Percentiles rank a stretch among this genome's conserved stretches.
These are phyloP conservation scores for Ophion ellenae DNA, from an alignment of 2,888 invertebrate genomes.

Conservation along the genomic window DNA sequence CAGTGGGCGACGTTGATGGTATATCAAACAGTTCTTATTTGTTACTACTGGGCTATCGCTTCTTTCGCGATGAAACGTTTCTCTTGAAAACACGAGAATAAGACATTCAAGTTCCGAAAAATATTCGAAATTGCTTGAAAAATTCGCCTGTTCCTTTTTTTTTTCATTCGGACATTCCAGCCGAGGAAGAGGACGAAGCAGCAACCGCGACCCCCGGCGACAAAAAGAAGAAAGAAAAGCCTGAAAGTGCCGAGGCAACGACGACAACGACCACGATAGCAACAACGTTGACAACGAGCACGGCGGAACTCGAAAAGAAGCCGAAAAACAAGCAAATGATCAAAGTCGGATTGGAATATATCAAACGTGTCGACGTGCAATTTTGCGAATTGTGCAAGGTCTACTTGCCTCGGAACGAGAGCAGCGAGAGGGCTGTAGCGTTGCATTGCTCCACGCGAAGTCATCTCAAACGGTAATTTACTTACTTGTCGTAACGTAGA, in stretches of 20 bases:
- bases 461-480: slow-evolving; percentile 87
- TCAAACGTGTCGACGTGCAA: slow-evolving; percentile 91
- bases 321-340: slow-evolving; percentile 88
- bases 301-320: slow-evolving; percentile 81
- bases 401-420: slow-evolving; percentile 88
- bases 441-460: slow-evolving; percentile 91
- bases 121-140: not conserved
- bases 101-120: not conserved
- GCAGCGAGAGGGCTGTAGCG: slow-evolving; percentile 87
- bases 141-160: slow-evolving; percentile 16
- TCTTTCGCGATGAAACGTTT: not conserved
- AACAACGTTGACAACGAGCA: slow-evolving; percentile 69
- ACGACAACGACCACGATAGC: slow-evolving; percentile 23
- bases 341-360: slow-evolving; percentile 91
- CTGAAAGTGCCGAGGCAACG: slow-evolving; percentile 78
- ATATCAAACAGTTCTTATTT: slow-evolving; percentile 72
- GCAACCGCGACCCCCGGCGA: slow-evolving; percentile 81
- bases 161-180: slow-evolving; percentile 67
- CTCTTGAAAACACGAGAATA: not conserved
- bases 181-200: slow-evolving; percentile 85
- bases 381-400: slow-evolving; percentile 92
- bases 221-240: slow-evolving; percentile 85
- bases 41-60: not conserved
- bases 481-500: not conserved
- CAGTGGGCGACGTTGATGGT: slow-evolving; percentile 94